These are phyloP conservation scores for Norana najaformis DNA, from an alignment of 2,888 invertebrate genomes.

Conservation along the genomic window DNA sequence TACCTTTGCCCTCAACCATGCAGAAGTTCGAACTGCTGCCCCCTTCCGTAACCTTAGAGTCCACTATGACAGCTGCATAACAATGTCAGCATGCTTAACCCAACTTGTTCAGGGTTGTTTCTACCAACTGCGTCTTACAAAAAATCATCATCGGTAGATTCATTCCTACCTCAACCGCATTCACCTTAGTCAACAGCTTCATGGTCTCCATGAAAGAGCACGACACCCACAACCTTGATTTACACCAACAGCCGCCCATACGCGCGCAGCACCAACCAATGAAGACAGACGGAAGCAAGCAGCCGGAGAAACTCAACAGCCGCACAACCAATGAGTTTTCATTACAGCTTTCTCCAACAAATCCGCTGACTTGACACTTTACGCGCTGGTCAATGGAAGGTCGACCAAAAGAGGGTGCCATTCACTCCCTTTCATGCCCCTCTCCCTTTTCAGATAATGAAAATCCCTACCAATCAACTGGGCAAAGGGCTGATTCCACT, in stretches of 20 bases:
- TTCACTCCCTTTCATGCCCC: not conserved
- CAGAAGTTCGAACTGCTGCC: too few species aligned
- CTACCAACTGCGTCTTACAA: too few species aligned
- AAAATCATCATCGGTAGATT: too few species aligned
- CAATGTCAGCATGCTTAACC: too few species aligned
- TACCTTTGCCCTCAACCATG: too few species aligned
- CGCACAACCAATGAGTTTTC: not conserved
- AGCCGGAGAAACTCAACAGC: not conserved
- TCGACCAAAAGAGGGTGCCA: not conserved
- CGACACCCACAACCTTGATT: not conserved
- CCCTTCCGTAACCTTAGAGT: too few species aligned
- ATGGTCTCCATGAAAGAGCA: too few species aligned
- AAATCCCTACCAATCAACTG: not conserved
- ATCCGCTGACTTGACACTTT: not conserved
- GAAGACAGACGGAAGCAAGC: not conserved
- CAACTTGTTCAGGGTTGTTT: too few species aligned
- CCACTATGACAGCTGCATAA: too few species aligned
- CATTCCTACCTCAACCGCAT: too few species aligned
- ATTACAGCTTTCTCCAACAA: not conserved
- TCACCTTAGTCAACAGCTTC: too few species aligned
- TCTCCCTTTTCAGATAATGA: not conserved
- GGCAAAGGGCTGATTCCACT: not conserved
- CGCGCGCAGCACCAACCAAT: not conserved
- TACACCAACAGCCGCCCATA: not conserved
- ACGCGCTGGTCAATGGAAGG: not conserved